Evolutionary conservation across 1,140 invertebrate species (phyloP).

Genomic region (Melipona quadrifasciata): DNA sequence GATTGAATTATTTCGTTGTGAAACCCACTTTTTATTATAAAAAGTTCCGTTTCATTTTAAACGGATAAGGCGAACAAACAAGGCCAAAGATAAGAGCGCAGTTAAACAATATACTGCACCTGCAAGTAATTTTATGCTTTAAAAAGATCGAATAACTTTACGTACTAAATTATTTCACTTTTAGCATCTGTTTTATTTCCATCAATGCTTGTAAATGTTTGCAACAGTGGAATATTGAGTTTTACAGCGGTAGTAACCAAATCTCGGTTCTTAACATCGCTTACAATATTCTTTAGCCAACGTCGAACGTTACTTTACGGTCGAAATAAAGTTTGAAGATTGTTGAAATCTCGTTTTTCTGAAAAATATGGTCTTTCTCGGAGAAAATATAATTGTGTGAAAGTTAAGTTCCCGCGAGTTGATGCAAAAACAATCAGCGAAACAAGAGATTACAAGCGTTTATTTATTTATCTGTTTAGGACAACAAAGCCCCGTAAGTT

Average conservation of each 20-base stretch:
- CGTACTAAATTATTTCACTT: not conserved
- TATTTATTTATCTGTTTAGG: constrained; percentile 80
- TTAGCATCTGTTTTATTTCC: no score
- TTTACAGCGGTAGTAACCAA: not conserved
- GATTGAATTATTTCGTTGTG: not conserved
- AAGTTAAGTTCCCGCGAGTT: no score
- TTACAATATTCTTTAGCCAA: no score
- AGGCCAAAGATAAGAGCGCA: not conserved
- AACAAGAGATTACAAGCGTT: not conserved
- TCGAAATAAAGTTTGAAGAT: not conserved
- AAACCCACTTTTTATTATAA: not conserved
- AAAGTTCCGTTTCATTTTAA: not conserved
- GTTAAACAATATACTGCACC: not conserved
- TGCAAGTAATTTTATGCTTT: not conserved
- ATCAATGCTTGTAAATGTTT: not conserved
- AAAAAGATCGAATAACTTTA: no score
- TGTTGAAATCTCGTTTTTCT: not conserved
- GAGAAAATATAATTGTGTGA: no score
- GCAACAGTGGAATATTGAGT: not conserved
- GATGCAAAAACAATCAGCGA: not conserved
- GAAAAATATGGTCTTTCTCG: not conserved
- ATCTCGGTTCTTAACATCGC: not conserved
- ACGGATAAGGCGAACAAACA: not conserved
- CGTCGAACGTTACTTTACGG: not conserved
- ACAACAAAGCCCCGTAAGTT: constrained; percentile 90